Evolutionary conservation across 1,140 invertebrate species (phyloP), one percentile per base, ranked within the genome.

Genomic region (Drosophila leontia): DNA sequence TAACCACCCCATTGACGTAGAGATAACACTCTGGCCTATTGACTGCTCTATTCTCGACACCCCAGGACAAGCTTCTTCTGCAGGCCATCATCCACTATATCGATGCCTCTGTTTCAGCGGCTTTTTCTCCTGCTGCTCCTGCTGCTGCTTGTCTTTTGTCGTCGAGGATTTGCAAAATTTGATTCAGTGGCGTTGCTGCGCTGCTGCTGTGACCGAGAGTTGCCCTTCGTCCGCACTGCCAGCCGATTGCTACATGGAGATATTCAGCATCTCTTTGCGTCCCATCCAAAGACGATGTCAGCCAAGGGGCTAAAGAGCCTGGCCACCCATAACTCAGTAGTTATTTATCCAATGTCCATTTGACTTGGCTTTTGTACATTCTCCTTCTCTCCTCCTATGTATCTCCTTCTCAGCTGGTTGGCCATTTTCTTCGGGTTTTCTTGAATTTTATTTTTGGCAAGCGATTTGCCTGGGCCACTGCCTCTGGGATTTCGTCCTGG

Each of bases 281-380:
- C 61, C 64, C 41, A 67, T 47, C 67, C 62, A 55, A 55, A 9
- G 59, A 65, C 53, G 50, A 63, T 61, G 65, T 76, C 63, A 47
- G 68, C 44, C n/a, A 55, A 41, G 68, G 68, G 55, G 17, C 48
- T 51, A 76, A 79, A 61, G 68, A 80, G 78, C 75, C 68, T 56
- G 51, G 72, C 80, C 86, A 70, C 76, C 76, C 76, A 90, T 90
- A 87, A 87, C 80, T 87, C 81, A 87, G 84, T 88, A 87, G 84
- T 87, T 87, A 87, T 87, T 87, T 87, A 87, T 87, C 84, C 84
- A 75, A 79, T 84, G 84, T 80, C 84, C 84, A 88, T 87, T 88
- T 69, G 74, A 83, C 65, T 86, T 86, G 78, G 82, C 78, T 82
- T 74, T 68, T 82, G 82, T 74, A 67, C 67, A 75, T 78, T 78